Evolutionary conservation across 2,797 vertebrate genomes (phyloP).

Genomic region (Chanos chanos): DNA sequence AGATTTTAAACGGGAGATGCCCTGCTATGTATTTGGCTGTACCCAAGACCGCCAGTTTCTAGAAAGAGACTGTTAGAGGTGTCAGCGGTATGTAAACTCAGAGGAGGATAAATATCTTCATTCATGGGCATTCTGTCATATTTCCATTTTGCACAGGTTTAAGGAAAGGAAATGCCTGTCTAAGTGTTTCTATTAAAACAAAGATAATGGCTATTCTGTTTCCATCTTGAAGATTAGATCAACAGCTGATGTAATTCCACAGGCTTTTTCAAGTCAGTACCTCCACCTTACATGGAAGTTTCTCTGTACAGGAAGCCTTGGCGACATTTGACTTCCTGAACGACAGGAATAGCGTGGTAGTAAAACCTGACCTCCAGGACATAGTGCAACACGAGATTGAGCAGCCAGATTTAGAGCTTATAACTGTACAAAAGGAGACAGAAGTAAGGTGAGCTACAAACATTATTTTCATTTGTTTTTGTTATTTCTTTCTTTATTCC

Average conservation of each 20-base stretch:
- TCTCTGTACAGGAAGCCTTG: slow-evolving; percentile 74
- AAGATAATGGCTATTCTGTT: background rate
- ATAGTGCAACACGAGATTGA: slow-evolving; percentile 66
- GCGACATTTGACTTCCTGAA: slow-evolving; percentile 86
- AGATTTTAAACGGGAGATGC: too few relatives aligned
- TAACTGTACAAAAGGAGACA: slow-evolving; percentile 68
- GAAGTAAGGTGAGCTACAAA: slow-evolving; percentile 75
- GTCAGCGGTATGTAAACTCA: background rate
- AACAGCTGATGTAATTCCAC: background rate
- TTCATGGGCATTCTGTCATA: slow-evolving; percentile 12
- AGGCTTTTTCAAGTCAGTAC: background rate
- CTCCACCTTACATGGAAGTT: background rate
- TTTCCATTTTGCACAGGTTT: background rate
- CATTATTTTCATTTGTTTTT: background rate
- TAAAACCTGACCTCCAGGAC: slow-evolving; percentile 77
- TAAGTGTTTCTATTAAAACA: background rate
- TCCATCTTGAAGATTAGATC: slow-evolving; percentile 1
- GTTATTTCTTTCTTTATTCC: background rate
- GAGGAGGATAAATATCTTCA: slow-evolving; percentile 12
- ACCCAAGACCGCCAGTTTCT: slow-evolving; percentile 10
- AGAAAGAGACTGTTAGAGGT: background rate
- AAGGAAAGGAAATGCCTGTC: slow-evolving; percentile 16
- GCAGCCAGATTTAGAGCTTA: slow-evolving; percentile 76
- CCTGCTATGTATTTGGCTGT: too few relatives aligned
- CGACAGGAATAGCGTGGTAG: slow-evolving; percentile 79